Evolutionary conservation across 2,113 vertebrate species (phyloP).

Genomic region (Megatriorchis doriae): DNA sequence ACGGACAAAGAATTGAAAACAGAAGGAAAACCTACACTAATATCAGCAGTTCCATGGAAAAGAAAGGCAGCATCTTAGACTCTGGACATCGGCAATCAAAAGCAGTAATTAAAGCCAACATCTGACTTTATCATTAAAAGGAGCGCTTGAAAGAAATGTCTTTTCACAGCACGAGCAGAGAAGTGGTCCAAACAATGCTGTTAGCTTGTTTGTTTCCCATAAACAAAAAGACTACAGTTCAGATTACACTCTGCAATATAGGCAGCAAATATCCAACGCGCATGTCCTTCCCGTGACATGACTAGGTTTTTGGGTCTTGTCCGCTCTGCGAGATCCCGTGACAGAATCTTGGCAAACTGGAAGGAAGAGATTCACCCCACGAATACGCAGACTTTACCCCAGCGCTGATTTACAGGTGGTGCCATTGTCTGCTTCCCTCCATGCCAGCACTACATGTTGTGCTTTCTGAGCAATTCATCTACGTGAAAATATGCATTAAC

Average conservation of each 20-base stretch:
- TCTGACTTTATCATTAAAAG: neutral
- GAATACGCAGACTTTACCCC: neutral
- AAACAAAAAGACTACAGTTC: neutral
- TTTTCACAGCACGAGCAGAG: neutral
- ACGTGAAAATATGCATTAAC: rapidly evolving
- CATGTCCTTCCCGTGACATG: rapidly evolving
- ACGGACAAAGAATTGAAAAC: conserved; percentile 64
- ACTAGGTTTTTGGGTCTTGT: neutral
- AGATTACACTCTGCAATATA: rapidly evolving
- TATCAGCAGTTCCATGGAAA: conserved; percentile 31
- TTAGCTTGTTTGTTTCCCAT: neutral
- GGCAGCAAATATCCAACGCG: neutral
- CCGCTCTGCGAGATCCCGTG: rapidly evolving
- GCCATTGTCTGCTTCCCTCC: neutral
- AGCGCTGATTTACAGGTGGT: no score
- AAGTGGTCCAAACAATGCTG: neutral
- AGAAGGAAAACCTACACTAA: conserved; percentile 63
- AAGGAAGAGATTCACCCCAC: rapidly evolving
- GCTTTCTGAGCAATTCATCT: neutral
- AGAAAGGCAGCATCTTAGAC: neutral
- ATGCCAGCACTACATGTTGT: rapidly evolving
- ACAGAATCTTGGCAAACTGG: neutral
- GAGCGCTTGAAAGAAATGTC: neutral
- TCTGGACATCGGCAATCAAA: conserved; percentile 4
- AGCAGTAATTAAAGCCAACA: neutral